A percentile compares a stretch with the other conserved stretches of the same genome.
Conservation (phyloP, 2,888 invertebrate genomes). For the Pyrrhia umbra region DNA sequence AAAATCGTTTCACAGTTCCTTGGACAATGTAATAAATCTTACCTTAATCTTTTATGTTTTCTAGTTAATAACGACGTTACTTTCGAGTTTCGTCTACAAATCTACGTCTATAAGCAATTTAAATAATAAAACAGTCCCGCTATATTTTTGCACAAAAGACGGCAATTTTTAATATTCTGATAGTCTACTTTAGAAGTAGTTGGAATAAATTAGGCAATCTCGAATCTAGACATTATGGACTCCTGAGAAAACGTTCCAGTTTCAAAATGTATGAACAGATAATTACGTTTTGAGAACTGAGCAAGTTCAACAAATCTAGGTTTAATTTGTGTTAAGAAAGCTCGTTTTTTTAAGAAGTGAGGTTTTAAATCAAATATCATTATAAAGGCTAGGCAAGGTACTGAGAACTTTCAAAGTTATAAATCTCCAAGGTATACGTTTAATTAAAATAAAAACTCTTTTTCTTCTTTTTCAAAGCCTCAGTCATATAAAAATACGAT, state of each 20-base stretch:
- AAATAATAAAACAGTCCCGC: slow-evolving; percentile 18
- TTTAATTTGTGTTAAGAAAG: slow-evolving; percentile 1
- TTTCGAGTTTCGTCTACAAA: slow-evolving; percentile 1
- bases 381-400: too few species aligned
- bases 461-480: neutral
- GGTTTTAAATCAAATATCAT: neutral
- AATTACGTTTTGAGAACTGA: slow-evolving; percentile 5
- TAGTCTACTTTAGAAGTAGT: slow-evolving; percentile 29
- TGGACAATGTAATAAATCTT: neutral
- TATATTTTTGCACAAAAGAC: slow-evolving; percentile 14
- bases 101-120: slow-evolving; percentile 26
- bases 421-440: neutral
- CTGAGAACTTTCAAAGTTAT: neutral
- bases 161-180: slow-evolving; percentile 30
- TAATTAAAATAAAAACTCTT: neutral
- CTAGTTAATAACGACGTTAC: neutral
- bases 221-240: slow-evolving; percentile 22
- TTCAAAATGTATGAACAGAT: slow-evolving; percentile 19
- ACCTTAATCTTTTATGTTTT: neutral
- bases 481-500: neutral
- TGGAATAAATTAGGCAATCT: slow-evolving; percentile 31
- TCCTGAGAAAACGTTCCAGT: slow-evolving; percentile 10
- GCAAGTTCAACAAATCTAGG: neutral
- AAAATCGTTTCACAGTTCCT: neutral
- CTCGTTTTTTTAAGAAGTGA: neutral